Base-by-base conservation (phyloP, 2,797 vertebrate species). In the Melanotaenia nigrans region DNA sequence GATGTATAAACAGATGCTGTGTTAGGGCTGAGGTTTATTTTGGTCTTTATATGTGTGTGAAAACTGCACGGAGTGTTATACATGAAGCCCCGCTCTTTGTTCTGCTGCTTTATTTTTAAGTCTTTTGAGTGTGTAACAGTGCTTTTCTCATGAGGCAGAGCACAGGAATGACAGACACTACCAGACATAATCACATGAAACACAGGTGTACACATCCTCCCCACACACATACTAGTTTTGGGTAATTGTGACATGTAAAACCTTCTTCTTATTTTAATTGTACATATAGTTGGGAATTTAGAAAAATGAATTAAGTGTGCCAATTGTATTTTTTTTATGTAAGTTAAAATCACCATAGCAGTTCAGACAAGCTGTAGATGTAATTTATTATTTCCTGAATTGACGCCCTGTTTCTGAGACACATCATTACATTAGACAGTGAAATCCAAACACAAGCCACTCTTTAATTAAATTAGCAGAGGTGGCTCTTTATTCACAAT, bases 311-410 rank as follows among this genome's bases (percentile, higher is more conserved):
- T 87, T 84, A 82, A 89, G 89, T 88, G 91, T 94, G 93, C 91
- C 89, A 93, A 85, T 85, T 89, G 77, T 89, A 81, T 90, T 64
- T 64, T 72, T 78, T 59, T 51, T 40, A 84, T 89, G 90, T 91
- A 89, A 90, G 82, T 89, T 91, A 71, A 91, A 83, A 77, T 81
- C 81, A 42, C 25, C 53, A 18, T 42, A 81, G 81, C 68, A 77
- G 87, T 85, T 88, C 75, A 87, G 79, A 90, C 65, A 0, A 84
- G 73, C 78, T 86, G 81, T 79, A 87, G 87, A 85, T 90, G 84
- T 93, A 93, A 95, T 95, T 95, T 95, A 94, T 95, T 95, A 89
- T 93, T 92, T 86, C 75, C 80, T 59, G 68, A 89, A 84, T 85
- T 64, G 66, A 87, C 70, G 78, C 24, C 75, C 61, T 77, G 75